phyloP scores from a whole-genome alignment of 2,888 invertebrate genomes.

The Lepetodrilus schrolli region DNA sequence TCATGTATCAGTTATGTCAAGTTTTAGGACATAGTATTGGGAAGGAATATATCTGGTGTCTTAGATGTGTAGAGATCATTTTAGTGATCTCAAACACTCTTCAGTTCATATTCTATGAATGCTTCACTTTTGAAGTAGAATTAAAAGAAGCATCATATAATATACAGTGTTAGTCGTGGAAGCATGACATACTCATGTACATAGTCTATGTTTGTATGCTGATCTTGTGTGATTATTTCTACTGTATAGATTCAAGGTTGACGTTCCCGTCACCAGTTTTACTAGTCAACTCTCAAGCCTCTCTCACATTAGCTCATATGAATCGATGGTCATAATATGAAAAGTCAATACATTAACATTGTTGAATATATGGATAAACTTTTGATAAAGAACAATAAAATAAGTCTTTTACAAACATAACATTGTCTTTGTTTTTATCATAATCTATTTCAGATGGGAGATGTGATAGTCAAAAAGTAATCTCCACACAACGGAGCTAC shows the following conservation, averaged over 20 bases:
- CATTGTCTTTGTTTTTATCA: neutral
- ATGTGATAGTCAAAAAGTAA: no score
- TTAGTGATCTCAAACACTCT: neutral
- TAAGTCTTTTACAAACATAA: constrained; percentile 16
- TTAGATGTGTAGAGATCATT: neutral
- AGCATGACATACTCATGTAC: constrained; percentile 14
- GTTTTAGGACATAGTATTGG: no score
- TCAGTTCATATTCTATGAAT: neutral
- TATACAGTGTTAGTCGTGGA: neutral
- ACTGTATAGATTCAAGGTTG: neutral
- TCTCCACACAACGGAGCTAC: no score
- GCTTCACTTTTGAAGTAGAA: no score
- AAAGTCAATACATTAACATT: neutral
- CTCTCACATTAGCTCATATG: neutral
- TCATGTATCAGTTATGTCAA: no score
- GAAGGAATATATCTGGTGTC: no score
- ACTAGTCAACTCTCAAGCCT: neutral
- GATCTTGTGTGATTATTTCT: neutral
- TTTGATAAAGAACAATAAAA: constrained; percentile 14
- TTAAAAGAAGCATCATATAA: no score
- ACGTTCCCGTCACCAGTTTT: neutral
- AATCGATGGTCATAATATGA: constrained; percentile 4
- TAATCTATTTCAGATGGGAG: no score
- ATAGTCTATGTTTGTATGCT: neutral
- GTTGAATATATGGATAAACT: constrained; percentile 13